Base-by-base conservation (phyloP, 2,113 vertebrate genomes). In the Ovis canadensis region DNA sequence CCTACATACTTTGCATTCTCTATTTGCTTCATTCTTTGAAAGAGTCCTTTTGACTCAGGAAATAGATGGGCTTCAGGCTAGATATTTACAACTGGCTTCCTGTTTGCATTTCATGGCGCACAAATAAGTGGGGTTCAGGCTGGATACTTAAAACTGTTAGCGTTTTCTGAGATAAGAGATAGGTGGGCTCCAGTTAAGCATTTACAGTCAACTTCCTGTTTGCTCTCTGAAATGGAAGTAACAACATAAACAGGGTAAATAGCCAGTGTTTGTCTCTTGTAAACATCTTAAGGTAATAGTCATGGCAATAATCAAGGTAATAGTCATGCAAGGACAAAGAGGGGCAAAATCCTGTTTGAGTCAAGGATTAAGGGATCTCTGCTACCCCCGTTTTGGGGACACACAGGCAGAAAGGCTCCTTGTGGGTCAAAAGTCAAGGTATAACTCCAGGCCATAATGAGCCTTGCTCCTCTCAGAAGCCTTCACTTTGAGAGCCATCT, bases 11-110 rank as follows among this genome's bases (percentile, higher is more conserved):
- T 84, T 82, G 14, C 33, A 81, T 84, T 97, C 52, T 95, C 77
- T 29, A 64, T 86, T 96, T 94, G 64, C 36, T 93, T 94, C 91
- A 62, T 78, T 93, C 52, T 74, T 90, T 93, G 36, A 83, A 91
- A 88, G 74, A 91, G 19, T 3, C 43, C 89, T 74, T 40, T 43
- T 7, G 36, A 74, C 3, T 3, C 25, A 43, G 71, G 71, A 43
- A 25, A 77, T 27, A 77, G 71, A 77, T 43, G 71, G 71, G 23
- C 23, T 77, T 25, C 36, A 43, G 71, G 71, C 6, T 27, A 77
- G 36, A 77, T 25, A 25, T 77, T 77, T 43, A 77, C 71, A 77
- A 77, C 36, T 77, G 71, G 36, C 36, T 6, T 77, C 36, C 71
- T 77, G 40, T 43, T 77, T 77, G 71, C 36, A 77, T 27, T 43